Base-by-base conservation (phyloP, 2,113 vertebrate species). In the Cinclus cinclus region DNA sequence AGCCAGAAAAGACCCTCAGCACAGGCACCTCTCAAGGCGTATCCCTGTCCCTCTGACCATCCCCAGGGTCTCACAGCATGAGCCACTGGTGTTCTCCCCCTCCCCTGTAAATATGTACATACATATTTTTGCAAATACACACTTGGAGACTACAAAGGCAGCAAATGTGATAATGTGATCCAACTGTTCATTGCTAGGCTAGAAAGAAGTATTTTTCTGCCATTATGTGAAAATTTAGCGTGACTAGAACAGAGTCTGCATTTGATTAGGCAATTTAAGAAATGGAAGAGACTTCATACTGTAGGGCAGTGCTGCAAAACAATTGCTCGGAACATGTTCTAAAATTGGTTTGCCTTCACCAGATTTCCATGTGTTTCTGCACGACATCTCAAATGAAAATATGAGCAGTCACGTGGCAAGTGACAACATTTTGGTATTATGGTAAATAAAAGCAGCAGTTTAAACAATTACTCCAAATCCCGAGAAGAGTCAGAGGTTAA, bases 241-340 rank as follows among this genome's bases (percentile, higher is more conserved):
- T 98, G 98, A 98, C 98, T 98, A 97, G 97, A 97, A 96, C 91
- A 95, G 94, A 94, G 95, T 96, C 97, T 97, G 96, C 92, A 92
- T 98, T 98, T 98, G 97, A 97, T 97, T 96, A 97, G 92, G 93
- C 95, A 97, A 95, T 97, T 98, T 90, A 93, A 96, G 96, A 97
- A 96, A 96, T 95, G 96, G 90, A 95, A 95, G 96, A 97, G 92
- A 94, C 97, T 94, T 94, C 95, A 96, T 96, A 97, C 95, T 97
- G 82, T 94, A 98, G 96, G 97, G 96, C 97, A 98, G 89, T 96
- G 96, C 98, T 97, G 85, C 97, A 97, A 98, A 98, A 98, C 95
- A 88, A 89, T 92, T 97, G 90, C 93, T 85, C 67, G 75, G 97
- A 91, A 96, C 95, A 95, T 97, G 95, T 98, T 98, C 97, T 97